Evolutionary conservation across 2,888 invertebrate genomes (phyloP).

Genomic region (Deilephila porcellus): DNA sequence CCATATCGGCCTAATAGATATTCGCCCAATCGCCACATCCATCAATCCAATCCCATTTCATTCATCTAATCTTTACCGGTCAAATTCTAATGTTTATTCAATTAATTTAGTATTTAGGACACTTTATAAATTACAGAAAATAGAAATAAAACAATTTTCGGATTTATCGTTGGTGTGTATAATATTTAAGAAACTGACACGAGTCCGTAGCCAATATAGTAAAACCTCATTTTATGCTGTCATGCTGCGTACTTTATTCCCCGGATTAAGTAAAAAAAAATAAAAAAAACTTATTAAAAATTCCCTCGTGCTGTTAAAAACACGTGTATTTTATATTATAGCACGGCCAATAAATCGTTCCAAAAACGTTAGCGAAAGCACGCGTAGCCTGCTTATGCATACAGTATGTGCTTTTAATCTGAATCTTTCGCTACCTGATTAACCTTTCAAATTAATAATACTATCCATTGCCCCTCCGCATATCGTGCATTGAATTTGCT

Average conservation of each 20-base stretch:
- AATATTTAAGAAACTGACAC: too few relatives aligned
- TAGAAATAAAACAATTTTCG: too few relatives aligned
- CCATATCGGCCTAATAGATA: too few relatives aligned
- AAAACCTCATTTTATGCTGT: too few relatives aligned
- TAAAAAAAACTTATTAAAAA: neutral
- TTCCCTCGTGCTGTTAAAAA: neutral
- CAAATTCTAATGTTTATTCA: too few relatives aligned
- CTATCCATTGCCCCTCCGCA: slow-evolving; percentile 65
- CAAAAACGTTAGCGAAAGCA: neutral
- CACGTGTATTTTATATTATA: slow-evolving; percentile 4
- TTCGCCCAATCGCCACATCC: too few relatives aligned
- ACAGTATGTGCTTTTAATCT: slow-evolving; percentile 30
- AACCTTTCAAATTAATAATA: slow-evolving; percentile 65
- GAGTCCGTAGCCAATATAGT: too few relatives aligned
- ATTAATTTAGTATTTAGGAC: too few relatives aligned
- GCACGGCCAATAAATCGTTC: neutral
- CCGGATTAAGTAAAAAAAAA: neutral
- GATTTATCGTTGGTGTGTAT: too few relatives aligned
- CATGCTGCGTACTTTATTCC: neutral
- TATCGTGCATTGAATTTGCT: slow-evolving; percentile 69
- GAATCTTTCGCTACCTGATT: slow-evolving; percentile 26
- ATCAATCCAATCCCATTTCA: too few relatives aligned
- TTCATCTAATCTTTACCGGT: too few relatives aligned
- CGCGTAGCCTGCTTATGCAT: neutral
- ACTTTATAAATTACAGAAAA: too few relatives aligned